Percentiles rank a stretch among this genome's conserved stretches.
Evolutionary conservation across 2,888 invertebrate species (phyloP).

Genomic region (Ernsta delagoae): DNA sequence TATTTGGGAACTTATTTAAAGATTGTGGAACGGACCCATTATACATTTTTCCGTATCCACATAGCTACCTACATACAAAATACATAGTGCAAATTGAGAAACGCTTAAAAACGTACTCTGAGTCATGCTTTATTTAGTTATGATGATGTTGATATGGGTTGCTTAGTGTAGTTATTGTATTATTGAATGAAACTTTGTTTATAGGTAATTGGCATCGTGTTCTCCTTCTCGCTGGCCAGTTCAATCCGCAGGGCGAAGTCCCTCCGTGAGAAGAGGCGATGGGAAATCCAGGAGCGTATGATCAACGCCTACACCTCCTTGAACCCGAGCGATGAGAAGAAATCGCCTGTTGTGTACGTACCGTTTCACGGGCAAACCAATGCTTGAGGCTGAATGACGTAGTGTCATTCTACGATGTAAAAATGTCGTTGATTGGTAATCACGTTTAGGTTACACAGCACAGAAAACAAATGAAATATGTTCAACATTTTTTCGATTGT

Average conservation of each 20-base stretch:
- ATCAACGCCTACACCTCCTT: slow-evolving; percentile 79
- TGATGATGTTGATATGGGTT: too few species aligned
- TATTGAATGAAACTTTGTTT: slow-evolving; percentile 52
- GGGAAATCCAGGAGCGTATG: slow-evolving; percentile 87
- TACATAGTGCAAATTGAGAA: too few species aligned
- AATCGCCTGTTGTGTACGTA: slow-evolving; percentile 73
- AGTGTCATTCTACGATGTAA: neutral
- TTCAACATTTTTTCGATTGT: neutral
- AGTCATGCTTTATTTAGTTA: too few species aligned
- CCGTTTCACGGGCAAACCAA: slow-evolving; percentile 76
- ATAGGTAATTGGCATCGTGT: slow-evolving; percentile 93
- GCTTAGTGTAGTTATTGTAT: too few species aligned
- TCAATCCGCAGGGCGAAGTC: slow-evolving; percentile 92
- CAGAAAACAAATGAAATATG: neutral
- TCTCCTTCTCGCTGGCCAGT: slow-evolving; percentile 94
- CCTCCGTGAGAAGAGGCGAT: slow-evolving; percentile 88
- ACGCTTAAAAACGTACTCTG: too few species aligned
- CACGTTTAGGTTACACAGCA: neutral
- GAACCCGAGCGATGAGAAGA: slow-evolving; percentile 69
- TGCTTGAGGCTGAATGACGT: slow-evolving; percentile 52
- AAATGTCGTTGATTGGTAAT: neutral
- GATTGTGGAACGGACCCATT: too few species aligned
- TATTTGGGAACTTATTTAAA: too few species aligned
- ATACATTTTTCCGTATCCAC: slow-evolving; percentile 50
- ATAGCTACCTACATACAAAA: too few species aligned